Evolutionary conservation across 2,888 invertebrate genomes (phyloP).

Genomic region (Ferrisia virgata): DNA sequence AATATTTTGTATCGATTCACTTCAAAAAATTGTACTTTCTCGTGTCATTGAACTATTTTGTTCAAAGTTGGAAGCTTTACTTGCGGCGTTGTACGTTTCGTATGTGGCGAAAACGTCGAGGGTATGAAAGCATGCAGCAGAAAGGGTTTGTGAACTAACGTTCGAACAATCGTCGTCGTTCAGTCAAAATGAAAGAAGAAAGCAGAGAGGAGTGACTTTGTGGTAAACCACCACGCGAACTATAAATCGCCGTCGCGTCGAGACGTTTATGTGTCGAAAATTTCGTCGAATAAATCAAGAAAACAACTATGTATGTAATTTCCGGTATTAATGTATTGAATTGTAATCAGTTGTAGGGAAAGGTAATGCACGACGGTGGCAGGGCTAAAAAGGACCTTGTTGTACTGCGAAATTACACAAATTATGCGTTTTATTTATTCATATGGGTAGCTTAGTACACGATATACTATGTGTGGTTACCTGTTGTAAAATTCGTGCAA

Average conservation of each 20-base stretch:
- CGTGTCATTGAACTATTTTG: not conserved
- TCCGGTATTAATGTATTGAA: not conserved
- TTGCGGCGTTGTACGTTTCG: not conserved
- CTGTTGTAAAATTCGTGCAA: not conserved
- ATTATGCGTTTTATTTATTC: not conserved
- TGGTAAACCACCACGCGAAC: not conserved
- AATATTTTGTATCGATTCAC: not conserved
- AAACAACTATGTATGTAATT: not conserved
- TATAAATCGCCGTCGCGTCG: not conserved
- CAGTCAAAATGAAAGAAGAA: not conserved
- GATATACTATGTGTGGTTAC: too few relatives aligned
- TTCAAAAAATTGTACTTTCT: not conserved
- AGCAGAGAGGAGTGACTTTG: not conserved
- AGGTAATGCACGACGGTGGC: not conserved
- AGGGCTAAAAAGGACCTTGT: not conserved
- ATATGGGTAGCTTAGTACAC: too few relatives aligned
- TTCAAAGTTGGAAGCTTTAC: not conserved
- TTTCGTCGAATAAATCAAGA: not conserved
- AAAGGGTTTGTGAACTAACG: not conserved
- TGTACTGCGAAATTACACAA: not conserved
- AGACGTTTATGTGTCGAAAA: not conserved
- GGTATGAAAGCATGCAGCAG: not conserved
- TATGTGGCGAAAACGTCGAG: not conserved
- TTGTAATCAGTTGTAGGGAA: not conserved
- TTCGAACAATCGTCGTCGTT: not conserved